These are phyloP conservation scores for Actias luna DNA, from an alignment of 2,888 invertebrate genomes.

Conservation along the genomic window DNA sequence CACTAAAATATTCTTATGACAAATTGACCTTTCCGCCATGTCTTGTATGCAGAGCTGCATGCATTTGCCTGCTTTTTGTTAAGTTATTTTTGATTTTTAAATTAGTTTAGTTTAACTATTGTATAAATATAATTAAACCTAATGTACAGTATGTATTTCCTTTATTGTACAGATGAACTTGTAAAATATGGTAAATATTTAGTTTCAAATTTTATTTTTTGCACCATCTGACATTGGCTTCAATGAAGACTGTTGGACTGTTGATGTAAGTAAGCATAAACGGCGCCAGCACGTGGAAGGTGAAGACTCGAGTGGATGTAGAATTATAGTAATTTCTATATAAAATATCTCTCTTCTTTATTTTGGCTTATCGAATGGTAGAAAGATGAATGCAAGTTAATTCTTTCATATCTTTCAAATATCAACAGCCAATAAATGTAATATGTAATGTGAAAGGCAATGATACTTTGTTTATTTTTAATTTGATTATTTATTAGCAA, in stretches of 20 bases:
- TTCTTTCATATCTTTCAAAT: conserved; percentile 34
- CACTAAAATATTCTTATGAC: conserved; percentile 83
- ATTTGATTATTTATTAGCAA: conserved; percentile 75
- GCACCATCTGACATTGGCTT: conserved; percentile 86
- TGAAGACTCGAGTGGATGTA: conserved; percentile 60
- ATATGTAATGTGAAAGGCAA: conserved; percentile 61
- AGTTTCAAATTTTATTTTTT: conserved; percentile 85
- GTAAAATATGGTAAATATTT: conserved; percentile 81
- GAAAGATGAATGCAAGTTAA: conserved; percentile 61
- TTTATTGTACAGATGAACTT: conserved; percentile 78
- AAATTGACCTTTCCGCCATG: conserved; percentile 86
- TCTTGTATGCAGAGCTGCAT: conserved; percentile 84
- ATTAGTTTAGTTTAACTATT: conserved; percentile 80
- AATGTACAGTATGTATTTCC: conserved; percentile 79
- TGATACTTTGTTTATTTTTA: conserved; percentile 61
- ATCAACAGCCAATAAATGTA: conserved; percentile 44
- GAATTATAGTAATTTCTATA: conserved; percentile 51
- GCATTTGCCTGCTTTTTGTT: conserved; percentile 88
- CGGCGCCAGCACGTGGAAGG: conserved; percentile 57
- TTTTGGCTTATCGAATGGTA: conserved; percentile 73
- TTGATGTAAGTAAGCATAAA: conserved; percentile 76
- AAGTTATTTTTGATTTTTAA: conserved; percentile 80
- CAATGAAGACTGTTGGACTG: conserved; percentile 87
- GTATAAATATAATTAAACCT: conserved; percentile 69
- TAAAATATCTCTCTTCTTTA: conserved; percentile 62